These are phyloP conservation scores for Hypena proboscidalis DNA, from an alignment of 2,888 invertebrate genomes.

Conservation along the genomic window DNA sequence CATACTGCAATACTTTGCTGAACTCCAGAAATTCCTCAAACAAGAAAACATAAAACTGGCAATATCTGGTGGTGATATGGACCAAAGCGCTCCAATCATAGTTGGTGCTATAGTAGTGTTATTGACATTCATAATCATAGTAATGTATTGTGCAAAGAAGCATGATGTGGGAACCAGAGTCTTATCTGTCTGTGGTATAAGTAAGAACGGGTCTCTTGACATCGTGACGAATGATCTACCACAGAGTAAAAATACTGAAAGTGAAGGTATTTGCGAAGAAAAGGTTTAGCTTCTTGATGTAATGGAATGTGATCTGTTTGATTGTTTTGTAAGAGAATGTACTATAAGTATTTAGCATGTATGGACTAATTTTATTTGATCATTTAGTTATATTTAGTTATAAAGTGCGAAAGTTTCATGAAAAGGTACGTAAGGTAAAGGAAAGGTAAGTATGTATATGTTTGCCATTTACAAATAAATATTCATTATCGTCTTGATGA, in stretches of 20 bases:
- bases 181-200: constrained; percentile 68
- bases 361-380: constrained; percentile 26
- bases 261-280: constrained; percentile 70
- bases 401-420: constrained; percentile 30
- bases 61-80: constrained; percentile 58
- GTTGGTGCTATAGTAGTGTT: constrained; percentile 69
- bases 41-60: constrained; percentile 61
- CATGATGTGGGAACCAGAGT: constrained; percentile 61
- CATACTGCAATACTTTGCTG: constrained; percentile 70
- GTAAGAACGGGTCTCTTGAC: constrained; percentile 77
- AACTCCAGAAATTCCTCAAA: constrained; percentile 60
- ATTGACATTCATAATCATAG: constrained; percentile 65
- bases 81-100: constrained; percentile 70
- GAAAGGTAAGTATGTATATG: constrained; percentile 30
- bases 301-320: constrained; percentile 27
- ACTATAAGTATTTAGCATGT: constrained; percentile 17
- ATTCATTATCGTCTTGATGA: too few relatives aligned
- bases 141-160: constrained; percentile 74
- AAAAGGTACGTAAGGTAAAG: too few relatives aligned
- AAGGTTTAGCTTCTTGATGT: constrained; percentile 57
- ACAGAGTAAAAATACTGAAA: constrained; percentile 61
- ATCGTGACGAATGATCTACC: constrained; percentile 71
- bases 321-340: constrained; percentile 30
- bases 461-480: constrained; percentile 18
- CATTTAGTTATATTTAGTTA: constrained; percentile 16